Percentiles rank a stretch among this genome's conserved stretches.
phyloP scores from a whole-genome alignment of 2,888 invertebrate species.

The Gastracanthus pulcherrimus region DNA sequence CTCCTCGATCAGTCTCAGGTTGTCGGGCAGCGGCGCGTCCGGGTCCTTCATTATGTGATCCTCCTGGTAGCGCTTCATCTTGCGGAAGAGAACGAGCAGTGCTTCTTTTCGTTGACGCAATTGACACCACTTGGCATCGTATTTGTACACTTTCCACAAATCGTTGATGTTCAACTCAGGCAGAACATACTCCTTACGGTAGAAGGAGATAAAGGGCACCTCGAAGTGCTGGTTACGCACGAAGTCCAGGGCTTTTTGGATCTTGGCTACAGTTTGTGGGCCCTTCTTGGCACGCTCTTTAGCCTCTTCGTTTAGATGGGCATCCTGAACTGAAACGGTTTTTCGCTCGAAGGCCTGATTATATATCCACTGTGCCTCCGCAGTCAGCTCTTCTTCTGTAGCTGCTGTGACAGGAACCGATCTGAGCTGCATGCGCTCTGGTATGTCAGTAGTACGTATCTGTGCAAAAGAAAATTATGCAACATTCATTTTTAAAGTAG shows the following conservation, averaged over 20 bases:
- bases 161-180: slow-evolving; percentile 97
- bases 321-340: slow-evolving; percentile 89
- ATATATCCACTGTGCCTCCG: slow-evolving; percentile 99
- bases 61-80: slow-evolving; percentile 95
- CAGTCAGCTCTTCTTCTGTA: slow-evolving; percentile 91
- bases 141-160: slow-evolving; percentile 98
- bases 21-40: slow-evolving; percentile 88
- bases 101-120: slow-evolving; percentile 91
- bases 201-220: slow-evolving; percentile 99
- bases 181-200: slow-evolving; percentile 97
- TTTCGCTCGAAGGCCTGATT: slow-evolving; percentile 93
- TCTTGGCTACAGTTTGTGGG: slow-evolving; percentile 89
- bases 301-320: slow-evolving; percentile 79
- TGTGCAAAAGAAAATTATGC: slow-evolving; percentile 70
- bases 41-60: slow-evolving; percentile 84
- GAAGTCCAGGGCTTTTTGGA: slow-evolving; percentile 95
- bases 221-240: slow-evolving; percentile 97
- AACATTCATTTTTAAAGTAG: neutral
- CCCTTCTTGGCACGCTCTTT: slow-evolving; percentile 80
- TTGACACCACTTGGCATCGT: slow-evolving; percentile 97
- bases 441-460: slow-evolving; percentile 92
- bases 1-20: slow-evolving; percentile 88
- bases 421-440: slow-evolving; percentile 95
- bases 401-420: slow-evolving; percentile 91
- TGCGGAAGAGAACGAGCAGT: slow-evolving; percentile 88